Evolutionary conservation across 2,113 vertebrate genomes (phyloP).

Genomic region (Gracilinanus agilis): DNA sequence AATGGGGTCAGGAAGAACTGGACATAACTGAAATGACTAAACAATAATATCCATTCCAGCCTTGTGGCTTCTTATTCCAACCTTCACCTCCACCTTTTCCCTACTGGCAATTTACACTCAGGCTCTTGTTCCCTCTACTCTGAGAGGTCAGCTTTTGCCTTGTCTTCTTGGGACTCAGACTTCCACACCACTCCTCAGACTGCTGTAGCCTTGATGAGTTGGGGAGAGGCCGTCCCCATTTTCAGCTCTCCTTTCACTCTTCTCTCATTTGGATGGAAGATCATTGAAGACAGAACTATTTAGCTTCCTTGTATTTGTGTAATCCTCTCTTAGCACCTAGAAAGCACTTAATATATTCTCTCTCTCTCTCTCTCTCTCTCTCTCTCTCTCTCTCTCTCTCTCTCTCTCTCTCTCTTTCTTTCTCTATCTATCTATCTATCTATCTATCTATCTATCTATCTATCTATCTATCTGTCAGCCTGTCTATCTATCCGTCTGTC

Average conservation of each 20-base stretch:
- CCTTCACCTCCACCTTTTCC: background rate
- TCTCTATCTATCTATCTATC: no score
- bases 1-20: no score
- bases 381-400: background rate
- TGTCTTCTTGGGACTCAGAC: background rate
- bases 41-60: no score
- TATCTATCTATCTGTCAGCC: no score
- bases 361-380: background rate
- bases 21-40: no score
- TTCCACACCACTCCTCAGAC: background rate
- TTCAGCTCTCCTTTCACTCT: background rate
- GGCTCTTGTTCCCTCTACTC: background rate
- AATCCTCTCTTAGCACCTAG: background rate
- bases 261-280: background rate
- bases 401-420: no score
- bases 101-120: background rate
- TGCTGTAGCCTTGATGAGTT: background rate
- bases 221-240: background rate
- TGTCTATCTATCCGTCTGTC: no score
- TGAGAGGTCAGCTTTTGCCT: background rate
- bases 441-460: no score
- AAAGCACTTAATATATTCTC: background rate
- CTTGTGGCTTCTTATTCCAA: background rate
- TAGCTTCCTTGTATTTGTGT: background rate
- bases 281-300: background rate